These are phyloP conservation scores for Condylura cristata DNA, from an alignment of 2,113 vertebrate genomes.

Conservation along the genomic window DNA sequence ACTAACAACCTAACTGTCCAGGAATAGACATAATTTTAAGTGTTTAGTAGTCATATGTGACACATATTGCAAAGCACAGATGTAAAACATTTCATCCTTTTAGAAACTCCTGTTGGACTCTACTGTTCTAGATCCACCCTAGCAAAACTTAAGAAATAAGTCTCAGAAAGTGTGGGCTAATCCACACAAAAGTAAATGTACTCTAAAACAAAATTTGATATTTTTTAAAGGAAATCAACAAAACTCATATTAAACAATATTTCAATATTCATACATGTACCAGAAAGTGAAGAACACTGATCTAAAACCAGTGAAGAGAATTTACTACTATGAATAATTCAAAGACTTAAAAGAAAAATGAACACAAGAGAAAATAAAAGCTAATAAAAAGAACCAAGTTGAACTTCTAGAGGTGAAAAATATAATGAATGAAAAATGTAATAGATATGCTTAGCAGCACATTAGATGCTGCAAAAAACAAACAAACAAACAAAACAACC, in stretches of 20 bases:
- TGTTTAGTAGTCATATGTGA: conserved; percentile 15
- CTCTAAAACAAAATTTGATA: not conserved
- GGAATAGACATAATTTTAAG: not conserved
- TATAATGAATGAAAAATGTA: not conserved
- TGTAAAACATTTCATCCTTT: not conserved
- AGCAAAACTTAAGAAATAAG: conserved; percentile 21
- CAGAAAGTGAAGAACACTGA: conserved; percentile 7
- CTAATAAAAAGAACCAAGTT: not conserved
- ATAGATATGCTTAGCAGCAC: not conserved
- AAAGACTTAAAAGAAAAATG: conserved; percentile 6
- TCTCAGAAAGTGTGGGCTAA: not conserved
- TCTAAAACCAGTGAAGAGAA: not conserved
- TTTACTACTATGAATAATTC: not conserved
- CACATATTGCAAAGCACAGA: not conserved
- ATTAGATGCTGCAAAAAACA: conserved; percentile 12
- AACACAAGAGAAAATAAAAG: not conserved
- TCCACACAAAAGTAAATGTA: not conserved
- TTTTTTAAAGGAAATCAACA: not conserved
- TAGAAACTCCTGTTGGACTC: not conserved
- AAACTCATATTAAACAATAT: not conserved
- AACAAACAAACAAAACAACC: not conserved
- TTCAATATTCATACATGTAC: not conserved
- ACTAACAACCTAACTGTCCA: no score
- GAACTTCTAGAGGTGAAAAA: conserved; percentile 21
- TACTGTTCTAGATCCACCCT: not conserved